These are phyloP conservation scores for Leptinotarsa rubiginosa DNA, from an alignment of 2,888 invertebrate genomes.

Conservation along the genomic window DNA sequence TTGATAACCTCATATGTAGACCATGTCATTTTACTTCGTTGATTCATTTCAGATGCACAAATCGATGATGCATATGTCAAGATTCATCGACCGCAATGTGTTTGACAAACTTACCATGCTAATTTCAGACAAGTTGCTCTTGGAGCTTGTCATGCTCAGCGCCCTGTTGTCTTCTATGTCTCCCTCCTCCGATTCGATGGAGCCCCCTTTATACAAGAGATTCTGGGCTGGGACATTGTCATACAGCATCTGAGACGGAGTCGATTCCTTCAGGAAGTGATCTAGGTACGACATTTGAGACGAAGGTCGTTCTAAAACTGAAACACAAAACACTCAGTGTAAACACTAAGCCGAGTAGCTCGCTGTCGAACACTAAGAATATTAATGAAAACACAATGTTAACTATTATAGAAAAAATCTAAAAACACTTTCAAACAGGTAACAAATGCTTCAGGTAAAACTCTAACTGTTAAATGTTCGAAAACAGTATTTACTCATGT, in stretches of 20 bases:
- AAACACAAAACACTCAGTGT: slow-evolving; percentile 18
- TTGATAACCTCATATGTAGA: too few species aligned
- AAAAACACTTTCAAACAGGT: slow-evolving; percentile 27
- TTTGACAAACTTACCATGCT: slow-evolving; percentile 74
- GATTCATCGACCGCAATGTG: slow-evolving; percentile 5
- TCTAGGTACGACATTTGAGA: slow-evolving; percentile 93
- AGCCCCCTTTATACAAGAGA: slow-evolving; percentile 67
- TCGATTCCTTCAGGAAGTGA: slow-evolving; percentile 86
- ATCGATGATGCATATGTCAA: too few species aligned
- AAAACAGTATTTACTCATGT: slow-evolving; percentile 44
- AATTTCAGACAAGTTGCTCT: slow-evolving; percentile 85
- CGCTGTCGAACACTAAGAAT: slow-evolving; percentile 17
- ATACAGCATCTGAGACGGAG: slow-evolving; percentile 59
- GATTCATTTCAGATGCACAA: too few species aligned
- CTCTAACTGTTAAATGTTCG: slow-evolving; percentile 41
- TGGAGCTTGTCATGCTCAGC: slow-evolving; percentile 83
- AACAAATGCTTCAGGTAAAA: slow-evolving; percentile 18
- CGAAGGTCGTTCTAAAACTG: slow-evolving; percentile 88
- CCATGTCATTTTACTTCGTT: too few species aligned
- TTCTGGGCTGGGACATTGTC: slow-evolving; percentile 60
- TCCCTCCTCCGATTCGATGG: slow-evolving; percentile 78
- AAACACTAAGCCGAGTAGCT: not conserved
- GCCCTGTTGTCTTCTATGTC: slow-evolving; percentile 82
- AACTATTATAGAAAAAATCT: slow-evolving; percentile 31
- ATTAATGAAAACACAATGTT: slow-evolving; percentile 34